Base-by-base conservation (phyloP, 92 coral and sea anemone genomes). In the Parazoanthus swiftii region DNA sequence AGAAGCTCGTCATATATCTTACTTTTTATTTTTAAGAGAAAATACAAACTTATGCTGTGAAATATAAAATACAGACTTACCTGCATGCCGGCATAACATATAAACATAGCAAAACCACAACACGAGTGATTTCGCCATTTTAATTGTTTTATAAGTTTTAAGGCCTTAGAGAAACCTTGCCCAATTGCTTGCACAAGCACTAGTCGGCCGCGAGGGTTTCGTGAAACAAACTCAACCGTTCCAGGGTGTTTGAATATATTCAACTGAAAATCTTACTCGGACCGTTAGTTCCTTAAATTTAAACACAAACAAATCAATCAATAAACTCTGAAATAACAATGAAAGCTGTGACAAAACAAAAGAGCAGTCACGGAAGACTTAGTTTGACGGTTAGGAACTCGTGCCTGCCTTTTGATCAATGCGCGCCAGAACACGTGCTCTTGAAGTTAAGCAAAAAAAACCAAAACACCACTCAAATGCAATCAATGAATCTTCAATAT, bases 211-310 rank as follows among this genome's bases (percentile, higher is more conserved):
- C 46, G 48, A 76, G 80, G n/a, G 46, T 38, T 3, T 38, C 54
- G 51, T 74, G 42, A 20, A 37, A 77, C 82, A 5, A 54, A 25
- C n/a, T 44, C 63, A 79, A 79, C 82, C 82, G 82, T 79, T 79
- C 8, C 9, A 39, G 56, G 82, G 50, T 29, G 39, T 50, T 79
- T 79, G 63, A 79, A 79, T 79, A 25, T 18, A 66, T 50, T 79
- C 6, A 73, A 39, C 42, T 4, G 42, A 73, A 73, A 63, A 0
- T 33, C n/a, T 70, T n/a, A 3, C 54, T 77, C 81, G 81, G 63
- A 46, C 81, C 81, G 81, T 77, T 77, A 48, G 25, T 46, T 77
- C 54, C 29, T 6, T 23, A 44, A 46, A 50, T 48, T 79, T 25
- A 11, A 50, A 44, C 54, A n/a, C 33, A 79, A 51, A 46, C 23